Evolutionary conservation across 2,113 vertebrate genomes (phyloP), one percentile per base, ranked within the genome.

Genomic region (Carlito syrichta): DNA sequence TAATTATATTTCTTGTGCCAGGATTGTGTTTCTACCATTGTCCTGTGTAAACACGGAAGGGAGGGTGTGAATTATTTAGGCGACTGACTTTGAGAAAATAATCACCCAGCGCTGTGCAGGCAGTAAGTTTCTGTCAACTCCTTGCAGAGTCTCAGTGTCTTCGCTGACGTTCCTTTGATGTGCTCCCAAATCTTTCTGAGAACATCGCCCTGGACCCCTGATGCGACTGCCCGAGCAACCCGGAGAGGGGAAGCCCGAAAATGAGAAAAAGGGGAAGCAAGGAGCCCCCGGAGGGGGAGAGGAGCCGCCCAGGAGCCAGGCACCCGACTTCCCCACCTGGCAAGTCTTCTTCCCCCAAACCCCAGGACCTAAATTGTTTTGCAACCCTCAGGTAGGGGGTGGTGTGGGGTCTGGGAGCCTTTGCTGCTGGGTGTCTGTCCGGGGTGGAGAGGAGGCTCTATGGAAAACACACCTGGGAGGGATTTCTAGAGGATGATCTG

Each of bases 151-250:
- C 96, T 89, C 96, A 1, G 58, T 81, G 92, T 95, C 62, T 69
- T 96, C 92, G 97, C 96, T 95, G 98, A 97, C n/a, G 96, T 89
- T 86, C 97, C 96, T 97, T 98, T 98, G 98, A 98, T 98, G 98
- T 91, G 97, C 96, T 95, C 93, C 9, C 96, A 63, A 92, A 22
- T 93, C 96, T 71, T 95, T 90, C 89, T 16, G 94, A 95, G 83
- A 92, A 89, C 95, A 58, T 91, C 48, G 1, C 86, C 76, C 94
- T 98, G 97, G 73, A 97, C 97, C 93, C 98, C 98, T 0, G 97
- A 99, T 98, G 98, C 98, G 98, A 97, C 97, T 98, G 97, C 98
- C 98, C 1, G 97, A 98, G 84, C 98, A 98, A 97, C 97, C 30
- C 66, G 98, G 98, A 96, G 98, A 98, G 89, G 98, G 96, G 89